Evolutionary conservation across 2,888 invertebrate genomes (phyloP).

Genomic region (Podabrus alpinus): DNA sequence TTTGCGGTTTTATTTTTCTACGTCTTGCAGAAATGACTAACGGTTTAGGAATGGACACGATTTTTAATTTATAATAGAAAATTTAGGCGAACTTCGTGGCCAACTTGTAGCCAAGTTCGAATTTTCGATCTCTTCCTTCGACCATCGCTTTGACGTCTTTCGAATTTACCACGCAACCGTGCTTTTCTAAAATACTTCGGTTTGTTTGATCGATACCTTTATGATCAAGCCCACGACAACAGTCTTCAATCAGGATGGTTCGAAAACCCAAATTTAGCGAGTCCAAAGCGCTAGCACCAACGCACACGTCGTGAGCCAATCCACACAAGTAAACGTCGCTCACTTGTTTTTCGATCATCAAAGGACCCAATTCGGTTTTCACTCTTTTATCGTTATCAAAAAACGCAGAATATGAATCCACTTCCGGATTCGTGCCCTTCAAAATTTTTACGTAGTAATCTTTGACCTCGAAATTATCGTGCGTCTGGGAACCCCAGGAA

Average conservation of each 20-base stretch:
- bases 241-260: slow-evolving; percentile 87
- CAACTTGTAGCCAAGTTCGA: slow-evolving; percentile 85
- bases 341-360: slow-evolving; percentile 77
- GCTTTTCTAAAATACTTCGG: slow-evolving; percentile 71
- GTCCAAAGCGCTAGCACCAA: slow-evolving; percentile 85
- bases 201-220: slow-evolving; percentile 84
- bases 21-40: background rate
- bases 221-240: slow-evolving; percentile 84
- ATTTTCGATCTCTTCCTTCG: slow-evolving; percentile 84
- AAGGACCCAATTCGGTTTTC: slow-evolving; percentile 80
- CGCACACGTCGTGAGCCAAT: slow-evolving; percentile 90
- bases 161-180: slow-evolving; percentile 81
- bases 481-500: slow-evolving; percentile 92
- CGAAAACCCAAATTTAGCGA: slow-evolving; percentile 89
- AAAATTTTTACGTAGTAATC: slow-evolving; percentile 79
- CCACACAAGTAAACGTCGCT: slow-evolving; percentile 95
- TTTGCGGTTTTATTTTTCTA: too few species aligned
- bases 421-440: slow-evolving; percentile 91
- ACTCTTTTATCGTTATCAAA: slow-evolving; percentile 95
- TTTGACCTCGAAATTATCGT: slow-evolving; percentile 84
- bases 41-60: too few species aligned
- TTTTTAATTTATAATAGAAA: too few species aligned
- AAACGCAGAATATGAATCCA: slow-evolving; percentile 97
- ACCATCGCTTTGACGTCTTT: slow-evolving; percentile 84
- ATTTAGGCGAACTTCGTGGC: slow-evolving; percentile 71